Evolutionary conservation across 1,140 invertebrate species (phyloP).

Genomic region (Aphaenogaster floridana): DNA sequence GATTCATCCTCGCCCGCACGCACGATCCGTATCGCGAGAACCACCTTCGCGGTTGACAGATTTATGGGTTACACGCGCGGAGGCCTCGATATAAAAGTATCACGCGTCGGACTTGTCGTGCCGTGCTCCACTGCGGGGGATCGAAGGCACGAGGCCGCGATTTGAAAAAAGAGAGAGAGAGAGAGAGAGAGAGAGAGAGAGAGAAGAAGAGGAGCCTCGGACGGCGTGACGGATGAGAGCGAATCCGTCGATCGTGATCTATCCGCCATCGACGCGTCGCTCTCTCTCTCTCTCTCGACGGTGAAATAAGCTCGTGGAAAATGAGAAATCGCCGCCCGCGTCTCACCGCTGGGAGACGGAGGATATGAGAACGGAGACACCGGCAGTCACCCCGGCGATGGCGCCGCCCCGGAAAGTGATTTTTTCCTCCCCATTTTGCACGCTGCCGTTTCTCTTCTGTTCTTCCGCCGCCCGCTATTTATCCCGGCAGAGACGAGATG

Average conservation of each 20-base stretch:
- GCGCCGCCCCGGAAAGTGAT: background rate
- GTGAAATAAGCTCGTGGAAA: constrained; percentile 32
- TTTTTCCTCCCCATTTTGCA: constrained; percentile 20
- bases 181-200: background rate
- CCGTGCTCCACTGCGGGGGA: constrained; percentile 18
- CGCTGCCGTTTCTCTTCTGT: constrained; percentile 6
- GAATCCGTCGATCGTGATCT: constrained; percentile 69
- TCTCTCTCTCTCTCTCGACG: background rate
- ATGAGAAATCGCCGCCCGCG: constrained; percentile 36
- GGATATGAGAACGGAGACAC: background rate
- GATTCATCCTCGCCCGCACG: constrained; percentile 56
- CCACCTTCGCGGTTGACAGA: constrained; percentile 71
- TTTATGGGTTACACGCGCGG: constrained; percentile 74
- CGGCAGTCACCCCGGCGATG: background rate
- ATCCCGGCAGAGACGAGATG: background rate
- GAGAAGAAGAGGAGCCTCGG: constrained; percentile 57
- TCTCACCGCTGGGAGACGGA: constrained; percentile 1
- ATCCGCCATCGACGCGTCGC: constrained; percentile 20
- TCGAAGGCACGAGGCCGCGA: background rate
- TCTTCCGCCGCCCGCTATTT: background rate
- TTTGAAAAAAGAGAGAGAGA: background rate
- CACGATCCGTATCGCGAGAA: constrained; percentile 60
- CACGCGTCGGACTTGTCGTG: constrained; percentile 65
- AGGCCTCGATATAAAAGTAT: constrained; percentile 81
- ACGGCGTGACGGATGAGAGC: constrained; percentile 69